Evolutionary conservation across 2,888 invertebrate genomes (phyloP).

Genomic region (Eupithecia insigniata): DNA sequence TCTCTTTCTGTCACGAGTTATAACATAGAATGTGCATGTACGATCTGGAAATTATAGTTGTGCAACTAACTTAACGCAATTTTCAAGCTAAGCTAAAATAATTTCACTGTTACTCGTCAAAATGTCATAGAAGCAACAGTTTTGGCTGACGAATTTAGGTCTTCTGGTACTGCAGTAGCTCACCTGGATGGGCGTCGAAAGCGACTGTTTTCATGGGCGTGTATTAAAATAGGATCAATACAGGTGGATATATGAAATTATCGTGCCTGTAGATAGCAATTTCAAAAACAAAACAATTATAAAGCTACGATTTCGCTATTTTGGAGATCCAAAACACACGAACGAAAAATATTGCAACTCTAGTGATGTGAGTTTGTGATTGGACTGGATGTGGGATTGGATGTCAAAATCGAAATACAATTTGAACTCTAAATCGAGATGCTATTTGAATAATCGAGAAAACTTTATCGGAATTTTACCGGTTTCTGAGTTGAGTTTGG

Average conservation of each 20-base stretch:
- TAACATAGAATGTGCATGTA: neutral
- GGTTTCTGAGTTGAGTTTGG: neutral
- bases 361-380: conserved; percentile 2
- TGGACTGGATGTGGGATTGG: neutral
- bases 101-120: neutral
- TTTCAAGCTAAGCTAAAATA: neutral
- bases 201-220: conserved; percentile 4
- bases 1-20: conserved; percentile 4
- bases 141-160: conserved; percentile 4
- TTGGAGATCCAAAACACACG: neutral
- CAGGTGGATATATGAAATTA: neutral
- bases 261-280: no score
- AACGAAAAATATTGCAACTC: conserved; percentile 3
- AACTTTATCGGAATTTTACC: neutral
- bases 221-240: neutral
- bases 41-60: neutral
- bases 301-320: neutral
- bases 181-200: conserved; percentile 7
- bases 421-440: neutral
- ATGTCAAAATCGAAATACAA: neutral
- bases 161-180: conserved; percentile 1
- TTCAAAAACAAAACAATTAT: conserved; percentile 7
- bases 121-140: neutral
- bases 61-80: neutral
- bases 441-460: neutral